These are phyloP conservation scores for Myrmecophaga tridactyla DNA, from an alignment of 2,113 vertebrate genomes.

Conservation along the genomic window DNA sequence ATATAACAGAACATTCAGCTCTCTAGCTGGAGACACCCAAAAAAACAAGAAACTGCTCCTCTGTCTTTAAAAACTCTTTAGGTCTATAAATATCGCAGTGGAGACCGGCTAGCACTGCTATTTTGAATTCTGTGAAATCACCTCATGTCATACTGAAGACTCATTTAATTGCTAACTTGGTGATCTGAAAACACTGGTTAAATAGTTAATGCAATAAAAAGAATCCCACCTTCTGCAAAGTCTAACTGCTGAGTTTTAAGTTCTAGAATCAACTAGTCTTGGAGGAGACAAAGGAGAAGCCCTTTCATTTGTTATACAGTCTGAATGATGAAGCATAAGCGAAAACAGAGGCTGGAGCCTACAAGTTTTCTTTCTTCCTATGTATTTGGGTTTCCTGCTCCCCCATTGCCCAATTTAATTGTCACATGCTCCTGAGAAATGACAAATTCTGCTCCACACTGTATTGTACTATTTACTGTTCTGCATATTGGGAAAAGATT, in stretches of 20 bases:
- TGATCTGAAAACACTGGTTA: constrained; percentile 22
- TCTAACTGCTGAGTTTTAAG: not conserved
- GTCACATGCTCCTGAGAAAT: not conserved
- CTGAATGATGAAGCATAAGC: not conserved
- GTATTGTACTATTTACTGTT: not conserved
- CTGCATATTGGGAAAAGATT: not conserved
- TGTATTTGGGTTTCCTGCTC: not conserved
- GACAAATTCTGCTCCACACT: not conserved
- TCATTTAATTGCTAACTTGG: constrained; percentile 27
- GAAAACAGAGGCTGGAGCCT: not conserved
- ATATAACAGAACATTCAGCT: constrained; percentile 47
- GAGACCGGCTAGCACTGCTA: not conserved
- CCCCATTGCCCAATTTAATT: not conserved
- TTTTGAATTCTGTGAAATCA: constrained; percentile 35
- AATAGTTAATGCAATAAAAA: constrained; percentile 21
- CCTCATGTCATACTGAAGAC: not conserved
- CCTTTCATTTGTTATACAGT: not conserved
- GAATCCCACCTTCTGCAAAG: not conserved
- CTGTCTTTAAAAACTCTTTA: constrained; percentile 38
- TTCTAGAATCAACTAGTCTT: not conserved
- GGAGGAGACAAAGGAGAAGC: not conserved
- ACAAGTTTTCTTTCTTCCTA: not conserved
- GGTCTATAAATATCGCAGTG: constrained; percentile 18
- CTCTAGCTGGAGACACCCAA: constrained; percentile 27
- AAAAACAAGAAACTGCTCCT: constrained; percentile 37